Base-by-base conservation (phyloP, 2,797 vertebrate genomes). In the Pipistrellus kuhlii region DNA sequence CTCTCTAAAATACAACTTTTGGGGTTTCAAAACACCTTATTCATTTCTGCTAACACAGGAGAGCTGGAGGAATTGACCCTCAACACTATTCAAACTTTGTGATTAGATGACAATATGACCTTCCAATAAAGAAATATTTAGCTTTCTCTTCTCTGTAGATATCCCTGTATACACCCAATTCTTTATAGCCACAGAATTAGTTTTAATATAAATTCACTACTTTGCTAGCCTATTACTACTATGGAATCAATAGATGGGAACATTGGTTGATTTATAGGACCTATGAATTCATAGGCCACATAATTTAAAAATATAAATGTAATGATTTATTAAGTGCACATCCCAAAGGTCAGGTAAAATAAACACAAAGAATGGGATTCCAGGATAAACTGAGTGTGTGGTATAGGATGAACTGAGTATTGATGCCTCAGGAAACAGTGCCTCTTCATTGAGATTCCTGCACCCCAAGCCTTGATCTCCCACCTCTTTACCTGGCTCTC, bases 51-150 rank as follows among this genome's bases (percentile, higher is more conserved):
- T 78, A 48, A 51, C n/a, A 72, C 35, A 57, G 55, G 66, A 46
- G 2, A 68, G 17, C 10, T 69, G 14, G 35, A 3, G 44, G 11
- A 72, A 38, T 21, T 76, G 11, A 46, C 44, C 51, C 81, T 59
- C 32, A 46, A 72, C 27, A 38, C 1, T 38, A 44, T 27, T 44
- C 69, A 80, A 66, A 91, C 6, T 78, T 81, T 76, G 48, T 75
- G 32, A 55, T 82, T 9, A 81, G 41, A 71, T 76, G n/a, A 48
- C 25, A 46, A 55, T 53, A 90, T 38, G 48, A 77, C 11, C 27
- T 95, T 68, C 9, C 41, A 53, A 10, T 15, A 87, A 46, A 96
- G n/a, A 35, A 88, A 59, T 75, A 30, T 73, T 53, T 53, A 89
- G 10, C 18, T 76, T 93, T 78, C 62, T 85, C 20, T 78, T 91